These are phyloP conservation scores for Pediacus dermestoides DNA, from an alignment of 2,888 invertebrate genomes.

Conservation along the genomic window DNA sequence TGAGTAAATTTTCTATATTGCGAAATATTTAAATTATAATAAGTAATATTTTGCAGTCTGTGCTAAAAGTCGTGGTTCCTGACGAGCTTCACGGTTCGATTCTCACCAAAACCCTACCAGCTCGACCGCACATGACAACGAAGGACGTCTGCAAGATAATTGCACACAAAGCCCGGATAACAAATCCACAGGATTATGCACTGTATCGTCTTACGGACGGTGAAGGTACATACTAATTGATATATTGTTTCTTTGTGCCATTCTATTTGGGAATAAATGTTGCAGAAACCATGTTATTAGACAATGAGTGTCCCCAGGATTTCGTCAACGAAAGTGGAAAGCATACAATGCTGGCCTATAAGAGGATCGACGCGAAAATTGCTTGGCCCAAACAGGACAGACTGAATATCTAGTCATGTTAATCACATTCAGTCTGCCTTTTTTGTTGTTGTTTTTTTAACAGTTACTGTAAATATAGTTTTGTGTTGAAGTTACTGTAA, in stretches of 20 bases:
- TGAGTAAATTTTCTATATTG: slow-evolving; percentile 37
- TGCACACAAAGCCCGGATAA: slow-evolving; percentile 91
- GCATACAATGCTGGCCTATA: slow-evolving; percentile 91
- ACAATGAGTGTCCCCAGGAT: slow-evolving; percentile 87
- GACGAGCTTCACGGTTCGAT: slow-evolving; percentile 92
- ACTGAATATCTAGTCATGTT: slow-evolving; percentile 36
- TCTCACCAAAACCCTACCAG: slow-evolving; percentile 86
- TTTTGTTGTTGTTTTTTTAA: slow-evolving; percentile 11
- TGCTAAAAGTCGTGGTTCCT: slow-evolving; percentile 87
- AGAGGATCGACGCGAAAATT: slow-evolving; percentile 93
- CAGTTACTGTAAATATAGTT: slow-evolving; percentile 9
- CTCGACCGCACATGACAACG: slow-evolving; percentile 89
- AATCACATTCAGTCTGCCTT: slow-evolving; percentile 13
- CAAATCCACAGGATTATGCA: slow-evolving; percentile 95
- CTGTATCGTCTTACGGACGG: slow-evolving; percentile 87
- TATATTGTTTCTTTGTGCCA: background rate
- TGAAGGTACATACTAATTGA: slow-evolving; percentile 81
- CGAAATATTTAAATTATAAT: slow-evolving; percentile 10
- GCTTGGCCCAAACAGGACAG: slow-evolving; percentile 79
- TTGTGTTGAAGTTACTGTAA: slow-evolving; percentile 2
- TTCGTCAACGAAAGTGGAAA: slow-evolving; percentile 75
- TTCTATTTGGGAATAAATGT: slow-evolving; percentile 30
- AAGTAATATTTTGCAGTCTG: slow-evolving; percentile 52
- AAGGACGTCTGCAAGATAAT: slow-evolving; percentile 91
- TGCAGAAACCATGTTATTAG: slow-evolving; percentile 83